Conservation (phyloP, 2,797 vertebrate species). For the Trachurus trachurus region DNA sequence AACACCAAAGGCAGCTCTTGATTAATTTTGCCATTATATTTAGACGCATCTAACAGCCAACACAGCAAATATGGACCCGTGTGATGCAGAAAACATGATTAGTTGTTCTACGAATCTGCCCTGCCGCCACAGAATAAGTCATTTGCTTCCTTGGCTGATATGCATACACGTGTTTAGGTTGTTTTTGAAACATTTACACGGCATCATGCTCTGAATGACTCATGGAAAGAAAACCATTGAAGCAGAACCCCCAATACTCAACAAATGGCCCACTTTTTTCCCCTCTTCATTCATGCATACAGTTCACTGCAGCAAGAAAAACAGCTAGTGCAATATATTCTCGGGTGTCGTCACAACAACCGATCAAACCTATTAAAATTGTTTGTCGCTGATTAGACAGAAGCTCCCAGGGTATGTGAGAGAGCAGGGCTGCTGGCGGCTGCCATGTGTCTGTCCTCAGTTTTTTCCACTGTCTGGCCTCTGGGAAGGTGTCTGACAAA, state of each 20-base stretch:
- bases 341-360: not conserved
- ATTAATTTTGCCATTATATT: not conserved
- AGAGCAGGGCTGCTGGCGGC: slow-evolving; percentile 25
- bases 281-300: slow-evolving; percentile 48
- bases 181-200: slow-evolving; percentile 39
- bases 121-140: not conserved
- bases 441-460: slow-evolving; percentile 46
- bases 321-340: not conserved
- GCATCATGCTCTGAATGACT: slow-evolving; percentile 61
- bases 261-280: slow-evolving; percentile 56
- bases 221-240: slow-evolving; percentile 68
- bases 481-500: slow-evolving; percentile 70
- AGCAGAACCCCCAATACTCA: slow-evolving; percentile 66
- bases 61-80: not conserved
- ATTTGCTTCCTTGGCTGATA: slow-evolving; percentile 1
- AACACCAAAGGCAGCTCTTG: not conserved
- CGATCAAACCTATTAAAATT: slow-evolving; percentile 17
- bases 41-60: not conserved
- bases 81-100: not conserved
- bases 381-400: slow-evolving; percentile 57
- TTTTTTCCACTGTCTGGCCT: slow-evolving; percentile 77
- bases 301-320: slow-evolving; percentile 37
- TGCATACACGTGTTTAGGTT: slow-evolving; percentile 33
- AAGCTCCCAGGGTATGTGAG: slow-evolving; percentile 34
- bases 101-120: not conserved